Base-by-base conservation (phyloP, 2,888 invertebrate genomes). In the Euplexia lucipara region DNA sequence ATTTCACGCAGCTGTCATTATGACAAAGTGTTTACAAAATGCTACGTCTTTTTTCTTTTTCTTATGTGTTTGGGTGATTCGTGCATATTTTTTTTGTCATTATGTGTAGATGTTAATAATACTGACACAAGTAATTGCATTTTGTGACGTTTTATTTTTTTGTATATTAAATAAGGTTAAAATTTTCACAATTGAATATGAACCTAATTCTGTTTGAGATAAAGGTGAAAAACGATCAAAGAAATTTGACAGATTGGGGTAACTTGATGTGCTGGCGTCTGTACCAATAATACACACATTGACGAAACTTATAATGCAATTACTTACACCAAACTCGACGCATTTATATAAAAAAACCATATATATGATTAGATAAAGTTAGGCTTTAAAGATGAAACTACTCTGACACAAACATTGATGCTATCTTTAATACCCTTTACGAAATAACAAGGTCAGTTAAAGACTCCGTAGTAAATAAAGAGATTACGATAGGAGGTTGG, bases 381-480 rank as follows among this genome's bases (percentile, higher is more conserved):
- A 39, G 9, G 14, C 37, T n/a, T n/a, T 32, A 16, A 32, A 58
- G n/a, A 49, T 30, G 22, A 45, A 34, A 61, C 18, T 3, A 30
- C 52, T 16, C 6, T 12, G 26, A 66, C 44, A 59, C 49, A 60
- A 69, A 65, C 48, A 48, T 48, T 49, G 56, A 69, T 67, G 42
- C 42, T 67, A 69, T 70, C 71, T 74, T 37, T 64, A 64, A 63
- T 71, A 78, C 63, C 69, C 79, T 72, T 66, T 82, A 84, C 80
- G 79, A 87, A 87, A 87, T 87, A 86, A 90, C 86, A 86, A 87
- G 86, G 86, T 85, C 88, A 86, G 83, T 81, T 81, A 78, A 80
- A 86, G 84, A 83, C 87, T 86, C 81, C 57, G 83, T 85, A 86
- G 86, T 88, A 91, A 90, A 90, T 91, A 91, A 90, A 89, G 84